Evolutionary conservation across 2,113 vertebrate species (phyloP).

Genomic region (Procapra przewalskii): DNA sequence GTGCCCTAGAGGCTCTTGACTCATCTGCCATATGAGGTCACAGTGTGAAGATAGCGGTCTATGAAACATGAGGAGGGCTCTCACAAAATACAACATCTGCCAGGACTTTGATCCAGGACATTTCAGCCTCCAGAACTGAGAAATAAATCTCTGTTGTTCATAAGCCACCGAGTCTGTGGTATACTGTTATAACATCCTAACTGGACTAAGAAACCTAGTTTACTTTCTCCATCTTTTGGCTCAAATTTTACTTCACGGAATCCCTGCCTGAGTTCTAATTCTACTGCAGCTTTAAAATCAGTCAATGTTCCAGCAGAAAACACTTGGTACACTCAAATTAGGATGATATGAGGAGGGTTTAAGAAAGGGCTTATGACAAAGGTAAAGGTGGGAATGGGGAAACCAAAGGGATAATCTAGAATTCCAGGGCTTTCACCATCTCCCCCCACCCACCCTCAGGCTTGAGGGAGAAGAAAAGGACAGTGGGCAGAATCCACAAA

Average conservation of each 20-base stretch:
- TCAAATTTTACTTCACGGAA: not conserved
- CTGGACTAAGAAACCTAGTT: not conserved
- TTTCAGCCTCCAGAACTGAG: not conserved
- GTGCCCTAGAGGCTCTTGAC: not conserved
- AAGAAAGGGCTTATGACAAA: not conserved
- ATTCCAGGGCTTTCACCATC: not conserved
- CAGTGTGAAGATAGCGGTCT: not conserved
- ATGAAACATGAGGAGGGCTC: not conserved
- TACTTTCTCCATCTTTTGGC: not conserved
- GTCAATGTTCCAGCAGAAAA: not conserved
- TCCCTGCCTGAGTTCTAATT: not conserved
- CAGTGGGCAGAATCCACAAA: not conserved
- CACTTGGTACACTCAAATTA: not conserved
- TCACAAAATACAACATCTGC: not conserved
- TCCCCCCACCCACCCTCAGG: not conserved
- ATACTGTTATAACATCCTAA: not conserved
- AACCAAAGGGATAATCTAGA: not conserved
- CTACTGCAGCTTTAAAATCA: not conserved
- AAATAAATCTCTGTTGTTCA: not conserved
- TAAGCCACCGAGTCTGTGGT: not conserved
- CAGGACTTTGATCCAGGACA: not conserved
- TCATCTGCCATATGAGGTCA: not conserved
- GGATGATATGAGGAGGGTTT: not conserved
- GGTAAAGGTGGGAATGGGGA: not conserved
- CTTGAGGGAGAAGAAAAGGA: not conserved